phyloP scores from a whole-genome alignment of 2,113 vertebrate species.

The Globicephala melas region DNA sequence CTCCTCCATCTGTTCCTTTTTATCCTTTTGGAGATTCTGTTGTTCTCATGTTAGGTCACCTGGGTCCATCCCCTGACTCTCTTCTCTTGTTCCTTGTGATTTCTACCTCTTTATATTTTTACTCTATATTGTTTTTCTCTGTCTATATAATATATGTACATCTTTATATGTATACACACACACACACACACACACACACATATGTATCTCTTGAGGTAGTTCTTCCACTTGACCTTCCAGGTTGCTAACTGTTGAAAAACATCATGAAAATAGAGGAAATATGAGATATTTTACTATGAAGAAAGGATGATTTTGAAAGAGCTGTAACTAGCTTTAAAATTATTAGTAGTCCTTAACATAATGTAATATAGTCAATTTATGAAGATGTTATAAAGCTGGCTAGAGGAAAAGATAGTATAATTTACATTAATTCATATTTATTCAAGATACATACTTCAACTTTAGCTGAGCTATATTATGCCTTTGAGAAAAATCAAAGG shows the following conservation, averaged over 20 bases:
- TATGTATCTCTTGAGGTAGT: not conserved
- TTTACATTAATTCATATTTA: not conserved
- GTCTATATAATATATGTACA: not conserved
- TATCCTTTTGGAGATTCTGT: not conserved
- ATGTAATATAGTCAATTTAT: not conserved
- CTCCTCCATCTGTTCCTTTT: not conserved
- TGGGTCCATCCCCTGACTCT: not conserved
- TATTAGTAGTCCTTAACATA: not conserved
- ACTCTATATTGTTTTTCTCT: not conserved
- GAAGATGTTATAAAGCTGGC: not conserved
- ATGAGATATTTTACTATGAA: not conserved
- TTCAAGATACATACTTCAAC: not conserved
- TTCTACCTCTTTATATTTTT: not conserved
- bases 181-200: too few species aligned
- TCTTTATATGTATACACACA: too few species aligned
- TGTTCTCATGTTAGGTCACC: not conserved
- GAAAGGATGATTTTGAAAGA: not conserved
- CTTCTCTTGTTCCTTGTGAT: not conserved
- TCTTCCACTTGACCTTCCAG: not conserved
- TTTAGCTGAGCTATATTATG: not conserved
- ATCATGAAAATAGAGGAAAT: not conserved
- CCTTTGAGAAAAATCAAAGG: not conserved
- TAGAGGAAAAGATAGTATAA: not conserved
- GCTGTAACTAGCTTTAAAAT: not conserved
- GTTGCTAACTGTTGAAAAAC: not conserved